Evolutionary conservation across 2,888 invertebrate genomes (phyloP), one percentile per base, ranked within the genome.

Genomic region (Coecobrya sp.): DNA sequence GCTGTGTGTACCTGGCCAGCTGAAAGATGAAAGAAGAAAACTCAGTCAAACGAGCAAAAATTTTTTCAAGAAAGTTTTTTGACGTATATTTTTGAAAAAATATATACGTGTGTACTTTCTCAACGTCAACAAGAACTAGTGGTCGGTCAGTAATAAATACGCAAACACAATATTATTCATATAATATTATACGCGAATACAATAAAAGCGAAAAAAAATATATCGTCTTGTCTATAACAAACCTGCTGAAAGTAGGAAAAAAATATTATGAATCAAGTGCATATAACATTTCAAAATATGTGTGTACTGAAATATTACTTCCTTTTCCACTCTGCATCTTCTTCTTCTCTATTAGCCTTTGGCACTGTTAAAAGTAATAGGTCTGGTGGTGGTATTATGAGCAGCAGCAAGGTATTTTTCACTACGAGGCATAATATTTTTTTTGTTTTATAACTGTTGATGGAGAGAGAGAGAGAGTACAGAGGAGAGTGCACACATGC

Each of bases 311-410:
- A 90, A 76, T 85, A 85, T 90, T 90, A 85, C 90, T 90, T 90
- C 90, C 90, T 76, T 85, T 84, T 82, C 59, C 30, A 19, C 52
- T 62, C 16, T 73, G 68, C 52, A 59, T n/a, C 52, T 22, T 76
- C 22, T 76, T 87, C 76, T 59, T 55, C 45, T 30, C 25, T 79
- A 79, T 91, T 91, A 91, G 90, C 90, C 90, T 91, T 91, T 91
- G 90, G 90, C 86, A 79, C 86, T 91, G 65, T 86, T 86, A 91
- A 86, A 79, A 86, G 79, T 89, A 84, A 89, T 89, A 82, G 89
- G 81, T 89, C 84, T 84, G 84, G 89, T 89, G 70, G 82, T 89
- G 81, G 76, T 55, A 87, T 52, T 73, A 70, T 49, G 49, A 49
- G 49, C 49, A 22, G 62, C 62, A 62, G 81, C 82, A 10, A 68